Evolutionary conservation across 1,140 invertebrate genomes (phyloP).

Genomic region (Galleria mellonella): DNA sequence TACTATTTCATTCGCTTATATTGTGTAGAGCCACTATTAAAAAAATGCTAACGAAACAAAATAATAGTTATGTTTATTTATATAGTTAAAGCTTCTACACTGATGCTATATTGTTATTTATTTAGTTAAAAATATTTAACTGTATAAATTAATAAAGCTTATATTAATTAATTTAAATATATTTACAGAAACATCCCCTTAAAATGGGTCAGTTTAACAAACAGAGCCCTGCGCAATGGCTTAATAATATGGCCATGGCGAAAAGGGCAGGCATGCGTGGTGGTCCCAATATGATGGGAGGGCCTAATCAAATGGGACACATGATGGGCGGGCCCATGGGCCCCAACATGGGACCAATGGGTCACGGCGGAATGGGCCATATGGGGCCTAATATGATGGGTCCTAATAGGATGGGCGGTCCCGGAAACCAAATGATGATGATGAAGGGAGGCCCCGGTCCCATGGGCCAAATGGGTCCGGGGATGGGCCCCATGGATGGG

Average conservation of each 20-base stretch:
- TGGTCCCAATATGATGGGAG: conserved; percentile 67
- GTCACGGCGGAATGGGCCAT: conserved; percentile 71
- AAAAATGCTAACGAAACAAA: too few relatives aligned
- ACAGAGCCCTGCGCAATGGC: conserved; percentile 87
- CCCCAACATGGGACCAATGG: conserved; percentile 69
- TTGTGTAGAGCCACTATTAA: too few relatives aligned
- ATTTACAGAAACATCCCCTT: conserved; percentile 87
- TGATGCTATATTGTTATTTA: too few relatives aligned
- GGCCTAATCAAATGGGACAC: conserved; percentile 64
- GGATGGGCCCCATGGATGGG: conserved; percentile 71
- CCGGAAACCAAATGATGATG: conserved; percentile 68
- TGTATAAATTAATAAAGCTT: too few relatives aligned
- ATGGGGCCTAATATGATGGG: conserved; percentile 73
- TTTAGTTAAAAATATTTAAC: too few relatives aligned
- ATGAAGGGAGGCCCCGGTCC: conserved; percentile 63
- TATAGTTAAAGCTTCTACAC: too few relatives aligned
- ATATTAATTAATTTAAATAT: background rate
- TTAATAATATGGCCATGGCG: conserved; percentile 85
- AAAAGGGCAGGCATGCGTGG: conserved; percentile 80
- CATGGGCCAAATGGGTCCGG: conserved; percentile 64
- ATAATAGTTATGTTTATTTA: too few relatives aligned
- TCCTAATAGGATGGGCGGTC: conserved; percentile 55
- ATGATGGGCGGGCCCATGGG: conserved; percentile 68
- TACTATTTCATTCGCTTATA: too few relatives aligned
- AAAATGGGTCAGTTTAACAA: conserved; percentile 91